A percentile compares a stretch with the other conserved stretches of the same genome.
These are phyloP conservation scores for Lomographa bimaculata DNA, from an alignment of 2,888 invertebrate genomes.

Conservation along the genomic window DNA sequence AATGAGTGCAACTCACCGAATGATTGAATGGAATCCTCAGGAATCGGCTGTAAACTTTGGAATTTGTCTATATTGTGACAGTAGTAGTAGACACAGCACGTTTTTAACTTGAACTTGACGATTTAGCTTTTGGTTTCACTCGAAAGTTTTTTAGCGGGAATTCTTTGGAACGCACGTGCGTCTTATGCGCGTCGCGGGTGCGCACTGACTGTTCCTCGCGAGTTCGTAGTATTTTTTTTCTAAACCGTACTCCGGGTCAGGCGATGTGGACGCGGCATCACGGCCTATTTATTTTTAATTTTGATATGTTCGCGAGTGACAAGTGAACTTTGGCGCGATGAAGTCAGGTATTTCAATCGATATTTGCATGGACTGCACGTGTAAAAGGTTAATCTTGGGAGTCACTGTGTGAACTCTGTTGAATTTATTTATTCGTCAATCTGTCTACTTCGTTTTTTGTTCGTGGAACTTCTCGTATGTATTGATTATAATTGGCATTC, in stretches of 20 bases:
- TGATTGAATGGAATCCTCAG: too few relatives aligned
- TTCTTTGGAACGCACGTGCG: slow-evolving; percentile 44
- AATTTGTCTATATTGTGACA: too few relatives aligned
- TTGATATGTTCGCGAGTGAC: slow-evolving; percentile 44
- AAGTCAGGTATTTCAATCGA: slow-evolving; percentile 48
- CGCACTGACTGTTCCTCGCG: slow-evolving; percentile 48
- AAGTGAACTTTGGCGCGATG: slow-evolving; percentile 49
- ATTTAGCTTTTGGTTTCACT: too few relatives aligned
- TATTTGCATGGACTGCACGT: slow-evolving; percentile 22
- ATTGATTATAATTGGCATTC: too few relatives aligned
- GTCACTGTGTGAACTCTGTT: too few relatives aligned
- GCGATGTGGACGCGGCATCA: slow-evolving; percentile 45
- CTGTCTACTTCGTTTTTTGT: too few relatives aligned
- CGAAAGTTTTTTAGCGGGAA: slow-evolving; percentile 45
- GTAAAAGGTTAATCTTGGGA: neutral
- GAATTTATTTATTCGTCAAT: too few relatives aligned
- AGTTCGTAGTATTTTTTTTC: slow-evolving; percentile 40
- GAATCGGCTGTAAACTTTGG: too few relatives aligned
- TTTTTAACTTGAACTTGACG: slow-evolving; percentile 19
- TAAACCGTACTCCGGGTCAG: slow-evolving; percentile 44
- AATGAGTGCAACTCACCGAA: slow-evolving; percentile 11
- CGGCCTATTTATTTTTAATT: slow-evolving; percentile 55
- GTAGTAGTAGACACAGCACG: slow-evolving; percentile 54
- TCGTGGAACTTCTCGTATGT: too few relatives aligned
- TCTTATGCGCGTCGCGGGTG: slow-evolving; percentile 48